These are phyloP conservation scores for Lasioglossum baleicum DNA, from an alignment of 1,140 invertebrate species.

Conservation along the genomic window DNA sequence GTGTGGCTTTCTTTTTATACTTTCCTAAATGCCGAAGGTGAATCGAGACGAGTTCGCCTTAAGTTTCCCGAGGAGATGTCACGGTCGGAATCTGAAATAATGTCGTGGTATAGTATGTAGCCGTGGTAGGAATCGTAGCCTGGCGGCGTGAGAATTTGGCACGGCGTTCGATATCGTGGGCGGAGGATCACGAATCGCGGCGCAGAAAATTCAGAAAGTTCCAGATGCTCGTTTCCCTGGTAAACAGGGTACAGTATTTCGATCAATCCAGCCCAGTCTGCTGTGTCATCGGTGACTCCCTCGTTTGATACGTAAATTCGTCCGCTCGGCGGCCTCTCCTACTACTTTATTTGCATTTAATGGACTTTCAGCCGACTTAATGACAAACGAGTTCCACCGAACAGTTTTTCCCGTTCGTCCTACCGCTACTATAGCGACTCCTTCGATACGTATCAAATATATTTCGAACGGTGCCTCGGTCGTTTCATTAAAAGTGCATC, in stretches of 20 bases:
- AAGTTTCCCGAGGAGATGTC: neutral
- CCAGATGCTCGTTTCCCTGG: neutral
- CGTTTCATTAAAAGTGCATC: neutral
- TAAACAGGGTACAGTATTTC: neutral
- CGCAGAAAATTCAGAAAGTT: constrained; percentile 13
- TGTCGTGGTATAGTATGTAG: neutral
- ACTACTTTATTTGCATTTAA: constrained; percentile 53
- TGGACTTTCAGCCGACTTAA: constrained; percentile 5
- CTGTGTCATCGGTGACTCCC: too few species aligned
- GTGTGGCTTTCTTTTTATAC: neutral
- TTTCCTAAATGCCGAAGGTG: neutral
- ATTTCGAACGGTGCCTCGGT: neutral
- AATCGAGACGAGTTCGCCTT: neutral
- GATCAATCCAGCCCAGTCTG: neutral
- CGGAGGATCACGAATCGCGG: neutral
- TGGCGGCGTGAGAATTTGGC: neutral
- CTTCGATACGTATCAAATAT: neutral
- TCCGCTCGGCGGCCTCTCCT: neutral
- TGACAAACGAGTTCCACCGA: neutral
- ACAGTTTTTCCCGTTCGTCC: neutral
- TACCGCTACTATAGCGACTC: too few species aligned
- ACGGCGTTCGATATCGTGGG: neutral
- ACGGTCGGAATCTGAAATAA: constrained; percentile 12
- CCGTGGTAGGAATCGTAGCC: neutral
- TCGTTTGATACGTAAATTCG: constrained; percentile 46